Evolutionary conservation across 2,113 vertebrate genomes (phyloP).

Genomic region (Natator depressus): DNA sequence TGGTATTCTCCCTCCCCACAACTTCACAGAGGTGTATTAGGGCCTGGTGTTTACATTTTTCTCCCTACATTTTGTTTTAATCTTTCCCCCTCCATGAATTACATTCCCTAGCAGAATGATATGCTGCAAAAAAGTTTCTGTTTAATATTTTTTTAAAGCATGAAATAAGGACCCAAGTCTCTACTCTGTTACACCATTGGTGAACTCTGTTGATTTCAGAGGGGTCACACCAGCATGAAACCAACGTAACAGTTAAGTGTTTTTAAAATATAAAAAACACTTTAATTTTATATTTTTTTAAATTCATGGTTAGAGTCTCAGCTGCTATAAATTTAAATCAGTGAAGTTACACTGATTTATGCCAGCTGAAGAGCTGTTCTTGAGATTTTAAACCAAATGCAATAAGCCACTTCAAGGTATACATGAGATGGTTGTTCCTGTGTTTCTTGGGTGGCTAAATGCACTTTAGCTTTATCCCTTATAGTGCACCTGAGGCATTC

Average conservation of each 20-base stretch:
- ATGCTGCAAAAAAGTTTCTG: not conserved
- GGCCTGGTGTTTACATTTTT: not conserved
- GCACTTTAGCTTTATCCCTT: not conserved
- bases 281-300: not conserved
- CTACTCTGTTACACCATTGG: not conserved
- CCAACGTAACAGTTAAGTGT: not conserved
- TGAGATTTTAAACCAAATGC: not conserved
- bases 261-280: not conserved
- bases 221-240: not conserved
- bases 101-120: not conserved
- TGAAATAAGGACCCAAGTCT: not conserved
- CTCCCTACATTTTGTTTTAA: not conserved
- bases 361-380: not conserved
- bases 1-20: constrained; percentile 5
- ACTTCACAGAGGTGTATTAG: not conserved
- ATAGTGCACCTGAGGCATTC: not conserved
- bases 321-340: not conserved
- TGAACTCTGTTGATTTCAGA: not conserved
- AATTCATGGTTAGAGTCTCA: not conserved
- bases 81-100: not conserved
- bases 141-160: not conserved
- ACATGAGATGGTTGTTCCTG: not conserved
- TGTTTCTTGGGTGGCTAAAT: not conserved
- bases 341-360: not conserved
- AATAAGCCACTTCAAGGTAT: not conserved